Evolutionary conservation across 2,797 vertebrate species (phyloP).

Genomic region (Phrynocephalus forsythii): DNA sequence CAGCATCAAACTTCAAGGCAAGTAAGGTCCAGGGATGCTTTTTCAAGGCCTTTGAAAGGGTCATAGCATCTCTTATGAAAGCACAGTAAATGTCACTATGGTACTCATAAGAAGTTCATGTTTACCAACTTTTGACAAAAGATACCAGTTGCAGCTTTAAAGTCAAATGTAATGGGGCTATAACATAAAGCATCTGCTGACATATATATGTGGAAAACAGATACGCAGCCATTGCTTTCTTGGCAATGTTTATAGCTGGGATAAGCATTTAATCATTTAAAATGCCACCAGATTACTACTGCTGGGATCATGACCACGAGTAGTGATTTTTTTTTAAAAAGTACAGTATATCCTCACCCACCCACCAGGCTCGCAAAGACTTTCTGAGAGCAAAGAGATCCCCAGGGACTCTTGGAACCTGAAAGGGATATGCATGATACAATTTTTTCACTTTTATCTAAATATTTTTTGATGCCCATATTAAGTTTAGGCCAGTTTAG

Average conservation of each 20-base stretch:
- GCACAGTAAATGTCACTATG: neutral
- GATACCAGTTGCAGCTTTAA: neutral
- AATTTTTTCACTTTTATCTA: too few relatives aligned
- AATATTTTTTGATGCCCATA: too few relatives aligned
- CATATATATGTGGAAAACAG: neutral
- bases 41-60: neutral
- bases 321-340: too few relatives aligned
- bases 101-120: neutral
- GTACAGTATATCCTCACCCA: too few relatives aligned
- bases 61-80: neutral
- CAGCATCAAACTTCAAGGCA: neutral
- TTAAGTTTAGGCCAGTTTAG: too few relatives aligned
- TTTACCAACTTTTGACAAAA: neutral
- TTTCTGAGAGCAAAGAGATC: too few relatives aligned
- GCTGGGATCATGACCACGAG: too few relatives aligned
- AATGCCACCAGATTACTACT: too few relatives aligned
- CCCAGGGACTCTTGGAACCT: too few relatives aligned
- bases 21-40: neutral
- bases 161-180: neutral
- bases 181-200: neutral
- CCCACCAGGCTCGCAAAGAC: too few relatives aligned
- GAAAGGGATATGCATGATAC: too few relatives aligned
- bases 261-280: neutral
- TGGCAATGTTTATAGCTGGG: neutral
- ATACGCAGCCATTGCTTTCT: neutral